phyloP scores from a whole-genome alignment of 2,888 invertebrate species.

The Dichetophora obliterata region DNA sequence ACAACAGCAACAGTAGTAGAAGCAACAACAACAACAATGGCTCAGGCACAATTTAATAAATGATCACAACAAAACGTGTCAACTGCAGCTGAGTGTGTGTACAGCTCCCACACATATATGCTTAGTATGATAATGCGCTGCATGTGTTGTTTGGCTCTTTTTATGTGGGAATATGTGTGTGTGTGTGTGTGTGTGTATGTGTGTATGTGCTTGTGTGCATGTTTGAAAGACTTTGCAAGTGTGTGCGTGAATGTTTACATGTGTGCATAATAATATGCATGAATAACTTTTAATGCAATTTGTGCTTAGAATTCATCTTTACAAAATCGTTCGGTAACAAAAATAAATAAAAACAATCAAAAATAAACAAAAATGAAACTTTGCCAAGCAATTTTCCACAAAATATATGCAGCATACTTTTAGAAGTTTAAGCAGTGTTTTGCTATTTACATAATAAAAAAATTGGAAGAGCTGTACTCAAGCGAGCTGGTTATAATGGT shows the following conservation, averaged over 20 bases:
- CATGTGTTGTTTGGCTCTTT: not conserved
- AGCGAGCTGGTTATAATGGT: too few species aligned
- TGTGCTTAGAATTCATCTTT: constrained; percentile 10
- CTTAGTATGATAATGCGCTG: constrained; percentile 12
- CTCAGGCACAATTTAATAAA: constrained; percentile 42
- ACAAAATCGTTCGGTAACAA: too few species aligned
- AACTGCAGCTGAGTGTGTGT: constrained; percentile 41
- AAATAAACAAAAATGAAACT: too few species aligned
- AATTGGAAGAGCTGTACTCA: too few species aligned
- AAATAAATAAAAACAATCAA: too few species aligned
- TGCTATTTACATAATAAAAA: too few species aligned
- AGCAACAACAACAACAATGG: not conserved
- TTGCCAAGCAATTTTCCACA: too few species aligned
- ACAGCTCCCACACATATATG: not conserved
- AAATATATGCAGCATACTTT: too few species aligned
- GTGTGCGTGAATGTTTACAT: not conserved
- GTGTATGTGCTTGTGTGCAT: not conserved
- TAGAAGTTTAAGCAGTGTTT: too few species aligned
- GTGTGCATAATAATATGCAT: constrained; percentile 10
- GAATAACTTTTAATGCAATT: constrained; percentile 26
- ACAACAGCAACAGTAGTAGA: not conserved
- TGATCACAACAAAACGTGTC: constrained; percentile 48
- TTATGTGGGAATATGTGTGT: not conserved
- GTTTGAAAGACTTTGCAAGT: not conserved
- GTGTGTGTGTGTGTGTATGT: not conserved